Evolutionary conservation across 37 sponge, comb jelly and placozoan genomes (phyloP).

Genomic region (Trichoplax adhaerens): DNA sequence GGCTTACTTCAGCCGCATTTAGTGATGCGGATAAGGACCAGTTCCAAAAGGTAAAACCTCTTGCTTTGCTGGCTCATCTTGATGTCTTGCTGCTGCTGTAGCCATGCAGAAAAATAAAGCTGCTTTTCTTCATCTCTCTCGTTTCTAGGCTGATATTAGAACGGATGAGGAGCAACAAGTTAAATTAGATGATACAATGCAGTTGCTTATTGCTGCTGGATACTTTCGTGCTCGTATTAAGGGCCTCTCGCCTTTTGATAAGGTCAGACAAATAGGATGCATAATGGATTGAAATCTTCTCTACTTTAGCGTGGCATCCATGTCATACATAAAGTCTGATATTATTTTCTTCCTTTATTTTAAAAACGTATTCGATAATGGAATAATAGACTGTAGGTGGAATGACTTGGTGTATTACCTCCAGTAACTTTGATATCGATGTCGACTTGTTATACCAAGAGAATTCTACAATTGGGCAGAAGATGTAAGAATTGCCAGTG

Average conservation of each 20-base stretch:
- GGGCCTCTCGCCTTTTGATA: constrained; percentile 89
- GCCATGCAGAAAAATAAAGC: too few relatives aligned
- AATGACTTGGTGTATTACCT: constrained; percentile 92
- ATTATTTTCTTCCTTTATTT: too few relatives aligned
- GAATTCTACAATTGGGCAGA: constrained; percentile 98
- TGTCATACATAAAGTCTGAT: too few relatives aligned
- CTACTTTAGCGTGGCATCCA: too few relatives aligned
- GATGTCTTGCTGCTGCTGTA: too few relatives aligned
- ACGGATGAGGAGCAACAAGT: constrained; percentile 91
- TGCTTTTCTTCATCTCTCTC: not conserved
- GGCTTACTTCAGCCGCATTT: too few relatives aligned
- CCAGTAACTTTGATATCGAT: constrained; percentile 85
- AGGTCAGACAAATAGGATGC: constrained; percentile 22
- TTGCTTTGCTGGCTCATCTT: too few relatives aligned
- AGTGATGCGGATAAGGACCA: too few relatives aligned
- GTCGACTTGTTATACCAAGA: constrained; percentile 94
- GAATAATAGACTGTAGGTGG: constrained; percentile 70
- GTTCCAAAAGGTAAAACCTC: too few relatives aligned
- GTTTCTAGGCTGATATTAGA: constrained; percentile 55
- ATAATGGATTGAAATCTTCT: too few relatives aligned
- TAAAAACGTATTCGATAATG: too few relatives aligned
- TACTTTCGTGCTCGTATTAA: constrained; percentile 94
- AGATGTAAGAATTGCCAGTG: constrained; percentile 41
- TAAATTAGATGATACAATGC: constrained; percentile 67
- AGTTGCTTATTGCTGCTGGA: constrained; percentile 88